Evolutionary conservation across 2,797 vertebrate species (phyloP), one percentile per base, ranked within the genome.

Genomic region (Poliocrania exsul): DNA sequence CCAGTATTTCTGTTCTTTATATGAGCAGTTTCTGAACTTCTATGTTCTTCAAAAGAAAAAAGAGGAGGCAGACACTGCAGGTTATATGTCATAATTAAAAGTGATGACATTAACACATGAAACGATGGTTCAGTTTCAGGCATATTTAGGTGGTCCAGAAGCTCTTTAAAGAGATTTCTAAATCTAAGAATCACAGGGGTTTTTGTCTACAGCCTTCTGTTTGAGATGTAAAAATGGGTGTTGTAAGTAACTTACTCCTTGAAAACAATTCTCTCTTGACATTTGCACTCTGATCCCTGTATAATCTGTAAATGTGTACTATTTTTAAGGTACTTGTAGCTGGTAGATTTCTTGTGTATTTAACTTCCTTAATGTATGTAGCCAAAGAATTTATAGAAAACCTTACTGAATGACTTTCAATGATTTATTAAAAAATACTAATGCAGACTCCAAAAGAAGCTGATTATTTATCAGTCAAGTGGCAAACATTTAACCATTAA

Each of bases 321-420:
- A 54, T 90, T 94, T 66, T 96, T 96, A 82, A 96, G 74, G 72
- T 95, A 83, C 73, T 91, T 70, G 38, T 83, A 88, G 61, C 51
- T 86, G 46, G 26, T 90, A 87, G 44, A 64, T 90, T 95, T 96
- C 49, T 38, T 75, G 44, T 75, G 67, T 96, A 88, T 96, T 96
- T 90, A 96, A 90, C 91, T 87, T 93, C 38, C 18, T 95, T 85
- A 86, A 71, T 89, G 81, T 96, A 93, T 40, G 80, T 91, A 96
- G 86, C 96, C 97, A 97, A 97, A 98, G 96, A 97, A 93, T 81
- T 93, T 86, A 78, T 58, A 94, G 74, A 79, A 95, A 94, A 93
- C 66, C 31, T 57, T 82, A n/a, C 11, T 0, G 0, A 88, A 33
- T 73, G 54, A 66, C 49, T 96, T 95, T 54, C 12, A 38, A 40